Conservation (phyloP, 2,888 invertebrate species). For the Drosophila kanekoi region DNA sequence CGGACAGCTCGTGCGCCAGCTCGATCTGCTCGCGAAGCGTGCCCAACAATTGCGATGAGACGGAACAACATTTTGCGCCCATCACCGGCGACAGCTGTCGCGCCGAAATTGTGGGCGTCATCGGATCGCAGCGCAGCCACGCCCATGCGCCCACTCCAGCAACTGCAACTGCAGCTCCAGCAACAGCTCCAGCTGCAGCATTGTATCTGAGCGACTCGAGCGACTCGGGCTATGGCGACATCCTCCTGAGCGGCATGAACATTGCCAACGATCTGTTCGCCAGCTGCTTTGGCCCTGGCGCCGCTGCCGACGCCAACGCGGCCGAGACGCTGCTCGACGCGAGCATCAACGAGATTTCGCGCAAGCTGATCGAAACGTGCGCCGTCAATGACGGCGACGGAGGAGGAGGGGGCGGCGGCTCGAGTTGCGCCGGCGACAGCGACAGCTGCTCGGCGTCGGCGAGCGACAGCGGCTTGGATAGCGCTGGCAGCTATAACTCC, state of each 20-base stretch:
- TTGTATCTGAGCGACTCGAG: constrained; percentile 74
- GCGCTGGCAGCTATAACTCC: constrained; percentile 78
- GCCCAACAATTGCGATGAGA: constrained; percentile 54
- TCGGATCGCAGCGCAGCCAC: constrained; percentile 82
- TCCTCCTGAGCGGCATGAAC: constrained; percentile 83
- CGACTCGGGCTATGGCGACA: constrained; percentile 84
- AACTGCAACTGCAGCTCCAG: constrained; percentile 19
- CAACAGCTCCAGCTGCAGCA: constrained; percentile 20
- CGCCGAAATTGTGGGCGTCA: constrained; percentile 83
- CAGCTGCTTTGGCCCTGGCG: constrained; percentile 56
- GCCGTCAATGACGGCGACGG: constrained; percentile 60
- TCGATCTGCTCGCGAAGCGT: constrained; percentile 61
- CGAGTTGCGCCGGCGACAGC: constrained; percentile 10
- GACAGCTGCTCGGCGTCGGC: constrained; percentile 65
- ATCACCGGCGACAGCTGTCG: constrained; percentile 76
- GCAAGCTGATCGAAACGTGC: constrained; percentile 85
- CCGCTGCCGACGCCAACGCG: constrained; percentile 15
- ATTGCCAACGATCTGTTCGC: constrained; percentile 83
- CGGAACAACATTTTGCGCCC: constrained; percentile 74
- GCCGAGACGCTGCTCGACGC: constrained; percentile 83
- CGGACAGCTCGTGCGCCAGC: constrained; percentile 66
- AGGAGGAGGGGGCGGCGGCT: constrained; percentile 24
- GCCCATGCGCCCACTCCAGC: constrained; percentile 39
- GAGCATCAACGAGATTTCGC: constrained; percentile 85
- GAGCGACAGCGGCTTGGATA: constrained; percentile 80